Conservation (phyloP, 2,113 vertebrate genomes). For the Rissa tridactyla region DNA sequence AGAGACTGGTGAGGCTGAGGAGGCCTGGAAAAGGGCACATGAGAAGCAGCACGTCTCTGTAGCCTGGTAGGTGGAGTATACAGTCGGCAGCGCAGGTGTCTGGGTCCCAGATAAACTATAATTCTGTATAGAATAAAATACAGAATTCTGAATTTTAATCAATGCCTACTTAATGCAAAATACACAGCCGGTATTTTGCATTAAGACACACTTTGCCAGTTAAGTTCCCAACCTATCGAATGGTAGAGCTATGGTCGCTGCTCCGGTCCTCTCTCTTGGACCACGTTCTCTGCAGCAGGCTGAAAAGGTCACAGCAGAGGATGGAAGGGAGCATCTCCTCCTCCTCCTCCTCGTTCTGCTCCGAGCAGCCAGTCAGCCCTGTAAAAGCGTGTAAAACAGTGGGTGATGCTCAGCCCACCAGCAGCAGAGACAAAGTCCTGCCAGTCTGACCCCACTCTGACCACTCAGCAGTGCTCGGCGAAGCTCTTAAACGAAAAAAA, state of each 20-base stretch:
- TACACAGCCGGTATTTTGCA: background rate
- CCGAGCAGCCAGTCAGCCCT: background rate
- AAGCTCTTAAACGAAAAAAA: background rate
- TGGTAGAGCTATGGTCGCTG: accelerated
- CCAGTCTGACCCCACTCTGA: background rate
- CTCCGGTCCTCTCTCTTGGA: background rate
- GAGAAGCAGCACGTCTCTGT: background rate
- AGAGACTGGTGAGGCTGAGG: background rate
- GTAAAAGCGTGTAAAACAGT: background rate
- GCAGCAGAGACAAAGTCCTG: background rate
- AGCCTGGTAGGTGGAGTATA: background rate
- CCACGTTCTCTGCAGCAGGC: background rate
- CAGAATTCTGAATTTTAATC: background rate
- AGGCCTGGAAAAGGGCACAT: background rate
- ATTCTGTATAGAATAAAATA: background rate
- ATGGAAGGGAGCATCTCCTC: background rate
- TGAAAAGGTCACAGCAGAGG: background rate
- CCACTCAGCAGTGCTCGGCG: background rate
- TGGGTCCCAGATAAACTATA: accelerated
- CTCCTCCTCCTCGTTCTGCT: background rate
- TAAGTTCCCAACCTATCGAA: background rate
- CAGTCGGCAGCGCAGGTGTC: background rate
- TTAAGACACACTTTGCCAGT: background rate
- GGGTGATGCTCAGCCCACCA: background rate
- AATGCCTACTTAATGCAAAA: background rate